A percentile compares a stretch with the other conserved stretches of the same genome.
phyloP scores from a whole-genome alignment of 2,888 invertebrate species.

The Molanna angustata region DNA sequence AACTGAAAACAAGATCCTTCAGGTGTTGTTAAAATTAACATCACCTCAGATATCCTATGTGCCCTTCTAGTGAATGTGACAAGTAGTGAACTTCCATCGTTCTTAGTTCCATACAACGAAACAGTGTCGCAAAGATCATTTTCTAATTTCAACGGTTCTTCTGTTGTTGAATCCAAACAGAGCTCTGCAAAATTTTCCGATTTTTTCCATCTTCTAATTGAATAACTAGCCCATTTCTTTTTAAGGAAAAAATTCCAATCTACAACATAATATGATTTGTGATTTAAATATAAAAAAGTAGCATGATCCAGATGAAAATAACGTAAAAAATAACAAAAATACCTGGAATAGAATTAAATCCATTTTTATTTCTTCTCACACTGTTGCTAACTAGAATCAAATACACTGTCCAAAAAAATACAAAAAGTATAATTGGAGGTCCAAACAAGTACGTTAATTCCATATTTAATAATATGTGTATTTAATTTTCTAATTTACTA shows the following conservation, averaged over 20 bases:
- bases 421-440: no score
- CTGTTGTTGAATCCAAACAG: no score
- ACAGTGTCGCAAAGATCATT: slow-evolving; percentile 45
- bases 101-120: slow-evolving; percentile 54
- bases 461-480: no score
- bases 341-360: slow-evolving; percentile 22
- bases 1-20: slow-evolving; percentile 43
- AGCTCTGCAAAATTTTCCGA: no score
- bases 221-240: slow-evolving; percentile 43
- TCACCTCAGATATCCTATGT: slow-evolving; percentile 55
- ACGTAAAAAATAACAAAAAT: background rate
- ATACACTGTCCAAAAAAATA: no score
- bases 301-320: background rate
- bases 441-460: no score
- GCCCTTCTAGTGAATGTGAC: slow-evolving; percentile 53
- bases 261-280: slow-evolving; percentile 32
- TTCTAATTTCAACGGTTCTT: slow-evolving; percentile 39
- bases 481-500: no score
- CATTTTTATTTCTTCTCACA: slow-evolving; percentile 35
- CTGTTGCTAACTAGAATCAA: slow-evolving; percentile 42
- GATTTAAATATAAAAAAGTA: slow-evolving; percentile 6
- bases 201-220: slow-evolving; percentile 45
- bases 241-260: slow-evolving; percentile 54
- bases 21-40: slow-evolving; percentile 49
- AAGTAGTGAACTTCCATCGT: slow-evolving; percentile 55